A percentile compares a stretch with the other conserved stretches of the same genome.
Conservation (phyloP, 2,797 vertebrate genomes). For the Valencia hispanica region DNA sequence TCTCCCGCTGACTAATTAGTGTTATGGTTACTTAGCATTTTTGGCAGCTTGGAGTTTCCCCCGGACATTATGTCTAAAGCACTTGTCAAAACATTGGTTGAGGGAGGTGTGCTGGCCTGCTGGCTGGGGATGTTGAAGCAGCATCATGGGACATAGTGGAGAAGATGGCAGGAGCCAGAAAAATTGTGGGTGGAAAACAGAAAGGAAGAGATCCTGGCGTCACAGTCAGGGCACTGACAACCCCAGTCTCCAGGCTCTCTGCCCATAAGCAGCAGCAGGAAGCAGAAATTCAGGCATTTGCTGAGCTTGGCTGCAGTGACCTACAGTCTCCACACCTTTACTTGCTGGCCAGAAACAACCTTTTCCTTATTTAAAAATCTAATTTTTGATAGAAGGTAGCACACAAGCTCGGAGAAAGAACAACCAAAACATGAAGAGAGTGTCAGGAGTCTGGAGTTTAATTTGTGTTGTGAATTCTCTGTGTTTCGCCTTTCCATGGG, state of each 20-base stretch:
- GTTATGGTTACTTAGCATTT: slow-evolving; percentile 81
- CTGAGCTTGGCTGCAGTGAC: slow-evolving; percentile 44
- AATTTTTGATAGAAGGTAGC: slow-evolving; percentile 24
- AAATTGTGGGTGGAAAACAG: slow-evolving; percentile 62
- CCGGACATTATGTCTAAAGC: slow-evolving; percentile 79
- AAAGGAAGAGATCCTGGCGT: slow-evolving; percentile 51
- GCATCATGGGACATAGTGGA: slow-evolving; percentile 19
- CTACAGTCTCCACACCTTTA: slow-evolving; percentile 35
- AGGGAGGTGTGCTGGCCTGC: slow-evolving; percentile 52
- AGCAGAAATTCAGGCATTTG: slow-evolving; percentile 54
- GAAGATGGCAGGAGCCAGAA: slow-evolving; percentile 34
- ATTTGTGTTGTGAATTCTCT: too few species aligned
- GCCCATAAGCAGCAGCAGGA: slow-evolving; percentile 57
- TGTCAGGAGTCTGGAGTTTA: too few species aligned
- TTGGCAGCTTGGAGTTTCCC: slow-evolving; percentile 72
- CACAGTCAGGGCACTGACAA: slow-evolving; percentile 63
- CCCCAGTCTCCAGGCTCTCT: slow-evolving; percentile 62
- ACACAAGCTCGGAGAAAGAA: slow-evolving; percentile 4
- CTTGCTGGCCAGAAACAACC: slow-evolving; percentile 40
- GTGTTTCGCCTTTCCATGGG: too few species aligned
- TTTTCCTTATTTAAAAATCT: slow-evolving; percentile 34
- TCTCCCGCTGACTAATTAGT: slow-evolving; percentile 78
- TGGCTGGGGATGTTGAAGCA: slow-evolving; percentile 40
- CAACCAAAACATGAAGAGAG: slow-evolving; percentile 10
- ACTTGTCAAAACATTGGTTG: slow-evolving; percentile 78